Percentiles rank a stretch among this genome's conserved stretches.
Evolutionary conservation across 2,797 vertebrate species (phyloP).

Genomic region (Catamblyrhynchus diadema): DNA sequence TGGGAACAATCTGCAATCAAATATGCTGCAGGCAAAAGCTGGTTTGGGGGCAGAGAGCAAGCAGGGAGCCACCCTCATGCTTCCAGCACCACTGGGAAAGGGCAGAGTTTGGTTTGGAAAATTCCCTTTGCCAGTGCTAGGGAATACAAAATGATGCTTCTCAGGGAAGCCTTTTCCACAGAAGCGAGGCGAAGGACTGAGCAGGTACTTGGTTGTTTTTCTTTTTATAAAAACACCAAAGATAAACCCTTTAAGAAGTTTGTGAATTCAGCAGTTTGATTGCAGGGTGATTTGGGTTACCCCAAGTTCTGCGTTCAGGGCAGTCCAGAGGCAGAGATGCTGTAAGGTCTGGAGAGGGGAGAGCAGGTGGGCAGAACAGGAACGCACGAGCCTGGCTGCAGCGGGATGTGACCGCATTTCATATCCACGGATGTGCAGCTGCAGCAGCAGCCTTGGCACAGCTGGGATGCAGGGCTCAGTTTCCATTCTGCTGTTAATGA

Average conservation of each 20-base stretch:
- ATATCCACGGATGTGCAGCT: rapidly evolving
- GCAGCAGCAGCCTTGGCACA: rapidly evolving
- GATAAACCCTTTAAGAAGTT: background rate
- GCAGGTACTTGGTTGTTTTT: background rate
- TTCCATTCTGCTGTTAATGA: rapidly evolving
- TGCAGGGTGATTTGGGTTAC: background rate
- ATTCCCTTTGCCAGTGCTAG: background rate
- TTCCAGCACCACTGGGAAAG: background rate
- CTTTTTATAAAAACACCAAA: background rate
- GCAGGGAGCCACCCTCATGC: rapidly evolving
- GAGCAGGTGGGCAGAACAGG: background rate
- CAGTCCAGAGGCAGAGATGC: background rate
- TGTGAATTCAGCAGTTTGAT: background rate
- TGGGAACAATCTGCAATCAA: background rate
- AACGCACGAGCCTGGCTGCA: rapidly evolving
- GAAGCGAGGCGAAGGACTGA: background rate
- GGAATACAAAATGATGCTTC: background rate
- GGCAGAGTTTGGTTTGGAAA: background rate
- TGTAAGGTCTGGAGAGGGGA: rapidly evolving
- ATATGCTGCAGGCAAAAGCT: background rate
- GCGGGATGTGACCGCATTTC: rapidly evolving
- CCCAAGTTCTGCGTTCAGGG: background rate
- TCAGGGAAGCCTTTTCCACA: background rate
- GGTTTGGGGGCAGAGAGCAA: background rate
- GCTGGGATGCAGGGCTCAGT: background rate